A percentile compares a stretch with the other conserved stretches of the same genome.
phyloP scores from a whole-genome alignment of 2,113 vertebrate species.

The Caloenas nicobarica region DNA sequence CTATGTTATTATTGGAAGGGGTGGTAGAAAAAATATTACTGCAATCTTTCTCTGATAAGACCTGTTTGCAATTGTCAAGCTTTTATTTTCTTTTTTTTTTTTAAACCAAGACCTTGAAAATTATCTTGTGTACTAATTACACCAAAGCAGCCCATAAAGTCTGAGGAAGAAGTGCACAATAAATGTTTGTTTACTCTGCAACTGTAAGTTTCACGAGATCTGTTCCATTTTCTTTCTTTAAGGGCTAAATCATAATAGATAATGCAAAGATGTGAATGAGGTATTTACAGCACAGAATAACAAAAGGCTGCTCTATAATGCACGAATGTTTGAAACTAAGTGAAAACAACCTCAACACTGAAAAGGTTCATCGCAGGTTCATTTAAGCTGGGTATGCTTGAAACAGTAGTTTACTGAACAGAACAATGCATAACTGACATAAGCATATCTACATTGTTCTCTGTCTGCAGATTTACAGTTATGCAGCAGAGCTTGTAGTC shows the following conservation, averaged over 20 bases:
- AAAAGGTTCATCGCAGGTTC: not conserved
- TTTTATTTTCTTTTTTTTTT: not conserved
- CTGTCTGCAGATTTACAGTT: not conserved
- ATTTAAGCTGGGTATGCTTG: not conserved
- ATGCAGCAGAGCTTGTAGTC: not conserved
- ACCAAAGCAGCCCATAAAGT: constrained; percentile 41
- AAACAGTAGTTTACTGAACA: not conserved
- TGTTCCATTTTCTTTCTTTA: not conserved
- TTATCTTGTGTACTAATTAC: constrained; percentile 41
- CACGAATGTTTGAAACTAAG: not conserved
- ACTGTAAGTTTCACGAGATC: not conserved
- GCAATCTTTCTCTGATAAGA: not conserved
- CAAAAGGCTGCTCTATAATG: not conserved
- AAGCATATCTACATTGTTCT: not conserved
- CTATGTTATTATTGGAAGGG: not conserved
- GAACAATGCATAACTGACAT: not conserved
- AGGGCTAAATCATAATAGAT: not conserved
- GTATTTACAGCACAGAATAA: not conserved
- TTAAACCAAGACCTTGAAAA: constrained; percentile 2
- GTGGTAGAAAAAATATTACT: not conserved
- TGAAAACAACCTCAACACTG: not conserved
- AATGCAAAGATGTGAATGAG: not conserved
- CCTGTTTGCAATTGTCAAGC: not conserved
- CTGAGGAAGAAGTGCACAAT: constrained; percentile 48
- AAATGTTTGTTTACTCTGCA: constrained; percentile 51